Base-by-base conservation (phyloP, 2,888 invertebrate genomes). In the Electrophaes corylata region DNA sequence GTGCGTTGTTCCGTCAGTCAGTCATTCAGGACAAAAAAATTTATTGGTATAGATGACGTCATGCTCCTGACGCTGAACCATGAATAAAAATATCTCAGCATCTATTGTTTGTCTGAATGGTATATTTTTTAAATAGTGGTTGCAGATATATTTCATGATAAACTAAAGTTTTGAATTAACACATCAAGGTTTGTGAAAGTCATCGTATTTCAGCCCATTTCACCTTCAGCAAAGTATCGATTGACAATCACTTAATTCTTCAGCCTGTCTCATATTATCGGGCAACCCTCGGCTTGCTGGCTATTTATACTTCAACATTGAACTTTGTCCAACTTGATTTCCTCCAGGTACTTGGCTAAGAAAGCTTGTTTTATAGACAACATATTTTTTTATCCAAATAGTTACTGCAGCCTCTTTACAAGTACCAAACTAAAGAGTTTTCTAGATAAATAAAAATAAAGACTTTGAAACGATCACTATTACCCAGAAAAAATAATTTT, bases 231-330 rank as follows among this genome's bases (percentile, higher is more conserved):
- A 48, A 57, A 60, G 47, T 60, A 60, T 60, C 60, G 55, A 60
- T 55, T 60, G 60, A 43, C 43, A 56, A 66, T 70, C 64, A 66
- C 67, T 71, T 71, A 72, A 70, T 76, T 75, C 57, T 51, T 67
- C 66, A 62, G 67, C 70, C 66, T 63, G 67, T 66, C 70, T 70
- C 67, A 73, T 76, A 71, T 70, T 70, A 71, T 70, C 73, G 43
- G 64, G 69, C 63, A 70, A 69, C 64, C 67, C 67, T 69, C 65
- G 62, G 39, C 26, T n/a, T 29, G 64, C 23, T 12, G 23, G 23
- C 71, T 76, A 75, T 75, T 75, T 76, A 69, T 73, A 71, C 48
- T 62, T 51, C 65, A 66, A 59, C 70, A 69, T 73, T 71, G 63
- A 65, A 70, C 62, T 57, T 65, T 64, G 48, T 61, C 55, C 43